Conservation (phyloP, 2,888 invertebrate species). For the Lysandra bellargus region DNA sequence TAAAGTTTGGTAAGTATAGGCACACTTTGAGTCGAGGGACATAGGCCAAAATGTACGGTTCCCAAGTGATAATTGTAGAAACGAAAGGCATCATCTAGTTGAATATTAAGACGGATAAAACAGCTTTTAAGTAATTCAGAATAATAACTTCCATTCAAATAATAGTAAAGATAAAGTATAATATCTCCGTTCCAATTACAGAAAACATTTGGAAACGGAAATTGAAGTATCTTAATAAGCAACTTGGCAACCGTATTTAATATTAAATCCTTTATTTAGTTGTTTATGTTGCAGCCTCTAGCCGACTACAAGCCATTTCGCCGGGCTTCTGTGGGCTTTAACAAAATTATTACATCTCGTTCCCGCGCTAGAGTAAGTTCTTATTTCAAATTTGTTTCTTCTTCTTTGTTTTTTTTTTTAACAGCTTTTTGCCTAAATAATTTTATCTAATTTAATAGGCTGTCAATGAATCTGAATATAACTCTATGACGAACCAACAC, state of each 20-base stretch:
- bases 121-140: neutral
- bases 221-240: conserved; percentile 34
- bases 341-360: conserved; percentile 65
- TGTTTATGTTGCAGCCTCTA: conserved; percentile 52
- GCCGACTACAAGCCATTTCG: conserved; percentile 69
- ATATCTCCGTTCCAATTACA: conserved; percentile 26
- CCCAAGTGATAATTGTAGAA: neutral
- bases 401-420: conserved; percentile 29
- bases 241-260: conserved; percentile 35
- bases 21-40: too few species aligned
- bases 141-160: conserved; percentile 8
- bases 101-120: too few species aligned
- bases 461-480: too few species aligned
- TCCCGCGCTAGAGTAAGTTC: conserved; percentile 63
- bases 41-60: neutral
- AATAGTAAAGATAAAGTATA: conserved; percentile 23
- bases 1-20: too few species aligned
- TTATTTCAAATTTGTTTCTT: conserved; percentile 27
- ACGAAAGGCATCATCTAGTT: neutral
- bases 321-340: conserved; percentile 71
- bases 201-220: conserved; percentile 29
- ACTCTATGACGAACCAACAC: too few species aligned
- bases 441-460: too few species aligned
- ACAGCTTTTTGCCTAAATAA: neutral
- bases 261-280: conserved; percentile 33